Base-by-base conservation (phyloP, 2,113 vertebrate species). In the Verasper variegatus region DNA sequence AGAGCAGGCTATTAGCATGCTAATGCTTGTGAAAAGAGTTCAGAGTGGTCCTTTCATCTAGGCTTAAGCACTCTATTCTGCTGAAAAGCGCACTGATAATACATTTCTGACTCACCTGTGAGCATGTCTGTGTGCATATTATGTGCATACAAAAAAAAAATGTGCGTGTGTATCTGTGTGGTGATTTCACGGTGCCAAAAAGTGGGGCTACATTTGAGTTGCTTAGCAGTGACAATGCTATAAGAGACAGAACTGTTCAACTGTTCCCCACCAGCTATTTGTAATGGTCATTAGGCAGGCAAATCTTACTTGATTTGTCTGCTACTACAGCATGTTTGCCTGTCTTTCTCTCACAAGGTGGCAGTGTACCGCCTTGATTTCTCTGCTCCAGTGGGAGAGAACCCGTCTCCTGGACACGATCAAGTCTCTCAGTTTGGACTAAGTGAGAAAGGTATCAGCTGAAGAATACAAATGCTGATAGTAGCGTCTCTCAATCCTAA, bases 301-400 rank as follows among this genome's bases (percentile, higher is more conserved):
- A 62, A 68, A 72, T 78, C 69, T 68, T 42, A 37, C 52, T 55
- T 81, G 78, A 68, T 73, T 72, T 73, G 60, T 68, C 55, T 72
- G 54, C 56, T 69, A n/a, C 49, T 78, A 65, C 76, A 63, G 37
- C 31, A 27, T 81, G 49, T 68, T 72, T 70, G 40, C 84, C 54
- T 68, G 83, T 66, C 73, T 86, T 90, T 83, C 81, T 67, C 82
- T 90, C 94, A 94, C 93, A 90, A 94, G 94, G 92, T 94, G 94
- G 94, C 94, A 94, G 91, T 94, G 90, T 94, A 87, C 88, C 79
- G 58, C 94, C 87, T 94, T 73, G 72, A 76, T 82, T 91, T 55
- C 76, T 52, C 23, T 26, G 35, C 58, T 78, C 66, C 74, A 59
- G 37, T 65, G 45, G 69, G 65, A 81, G 49, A 68, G 15, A 73